Conservation (phyloP, 2,888 invertebrate species). For the Drosophila merina region DNA sequence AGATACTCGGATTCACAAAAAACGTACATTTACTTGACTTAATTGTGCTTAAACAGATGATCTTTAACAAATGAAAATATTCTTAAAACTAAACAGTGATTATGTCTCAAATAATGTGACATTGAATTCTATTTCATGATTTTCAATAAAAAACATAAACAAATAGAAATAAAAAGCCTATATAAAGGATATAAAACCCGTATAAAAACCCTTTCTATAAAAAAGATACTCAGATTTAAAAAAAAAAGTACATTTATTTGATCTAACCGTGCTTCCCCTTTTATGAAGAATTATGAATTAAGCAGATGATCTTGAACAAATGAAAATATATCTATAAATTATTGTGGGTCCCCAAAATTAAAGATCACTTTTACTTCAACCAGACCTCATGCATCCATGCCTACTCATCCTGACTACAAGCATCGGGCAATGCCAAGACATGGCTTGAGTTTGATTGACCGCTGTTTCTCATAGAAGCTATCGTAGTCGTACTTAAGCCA, state of each 20-base stretch:
- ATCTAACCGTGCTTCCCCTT: not conserved
- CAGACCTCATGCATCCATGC: not conserved
- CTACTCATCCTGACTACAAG: constrained; percentile 23
- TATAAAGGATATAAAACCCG: too few species aligned
- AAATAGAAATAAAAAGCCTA: too few species aligned
- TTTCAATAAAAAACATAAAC: not conserved
- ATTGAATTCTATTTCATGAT: not conserved
- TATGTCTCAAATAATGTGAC: not conserved
- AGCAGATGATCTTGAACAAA: not conserved
- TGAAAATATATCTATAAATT: not conserved
- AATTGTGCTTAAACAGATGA: too few species aligned
- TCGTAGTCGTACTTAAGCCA: constrained; percentile 54
- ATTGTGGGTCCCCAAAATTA: not conserved
- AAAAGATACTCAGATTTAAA: not conserved
- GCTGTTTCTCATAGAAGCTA: constrained; percentile 49
- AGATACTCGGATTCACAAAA: too few species aligned
- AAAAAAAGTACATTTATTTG: too few species aligned
- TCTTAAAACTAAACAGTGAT: too few species aligned
- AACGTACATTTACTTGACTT: too few species aligned
- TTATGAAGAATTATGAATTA: not conserved
- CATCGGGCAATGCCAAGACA: constrained; percentile 12
- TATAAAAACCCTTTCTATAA: not conserved
- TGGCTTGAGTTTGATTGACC: constrained; percentile 50
- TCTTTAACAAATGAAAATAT: too few species aligned
- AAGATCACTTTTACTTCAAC: not conserved